These are phyloP conservation scores for Agriopis leucophaearia DNA, from an alignment of 2,888 invertebrate species.

Conservation along the genomic window DNA sequence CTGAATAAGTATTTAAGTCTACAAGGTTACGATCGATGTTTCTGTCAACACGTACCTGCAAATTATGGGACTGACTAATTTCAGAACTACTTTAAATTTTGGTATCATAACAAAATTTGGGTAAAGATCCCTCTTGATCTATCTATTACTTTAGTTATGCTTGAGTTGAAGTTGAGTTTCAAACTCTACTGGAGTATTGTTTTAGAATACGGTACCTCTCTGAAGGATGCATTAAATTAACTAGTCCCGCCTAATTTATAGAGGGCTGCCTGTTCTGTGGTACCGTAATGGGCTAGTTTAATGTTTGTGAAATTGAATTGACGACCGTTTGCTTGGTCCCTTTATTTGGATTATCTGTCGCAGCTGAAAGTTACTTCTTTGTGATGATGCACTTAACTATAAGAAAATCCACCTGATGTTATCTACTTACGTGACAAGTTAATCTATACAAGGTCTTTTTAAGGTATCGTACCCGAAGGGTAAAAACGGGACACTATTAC, in stretches of 20 bases:
- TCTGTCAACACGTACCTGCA: too few relatives aligned
- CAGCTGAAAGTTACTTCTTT: neutral
- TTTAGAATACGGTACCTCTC: slow-evolving; percentile 2
- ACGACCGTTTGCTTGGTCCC: slow-evolving; percentile 16
- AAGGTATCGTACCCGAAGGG: too few relatives aligned
- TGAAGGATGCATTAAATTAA: slow-evolving; percentile 35
- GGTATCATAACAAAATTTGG: too few relatives aligned
- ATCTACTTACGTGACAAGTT: neutral
- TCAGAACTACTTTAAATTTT: too few relatives aligned
- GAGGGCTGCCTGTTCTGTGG: slow-evolving; percentile 28
- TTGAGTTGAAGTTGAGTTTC: neutral
- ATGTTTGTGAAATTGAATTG: slow-evolving; percentile 31
- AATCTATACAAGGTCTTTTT: too few relatives aligned
- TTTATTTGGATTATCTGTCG: slow-evolving; percentile 11
- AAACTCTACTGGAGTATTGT: slow-evolving; percentile 8
- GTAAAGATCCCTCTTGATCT: too few relatives aligned
- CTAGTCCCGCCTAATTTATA: slow-evolving; percentile 33
- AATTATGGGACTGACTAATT: too few relatives aligned
- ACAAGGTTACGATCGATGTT: too few relatives aligned
- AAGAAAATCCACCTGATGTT: neutral
- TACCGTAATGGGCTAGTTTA: slow-evolving; percentile 27
- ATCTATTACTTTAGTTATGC: neutral
- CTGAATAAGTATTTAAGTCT: too few relatives aligned
- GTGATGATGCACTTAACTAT: neutral
- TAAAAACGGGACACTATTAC: too few relatives aligned